These are phyloP conservation scores for Agapornis canus DNA, from an alignment of 2,797 vertebrate species.

Conservation along the genomic window DNA sequence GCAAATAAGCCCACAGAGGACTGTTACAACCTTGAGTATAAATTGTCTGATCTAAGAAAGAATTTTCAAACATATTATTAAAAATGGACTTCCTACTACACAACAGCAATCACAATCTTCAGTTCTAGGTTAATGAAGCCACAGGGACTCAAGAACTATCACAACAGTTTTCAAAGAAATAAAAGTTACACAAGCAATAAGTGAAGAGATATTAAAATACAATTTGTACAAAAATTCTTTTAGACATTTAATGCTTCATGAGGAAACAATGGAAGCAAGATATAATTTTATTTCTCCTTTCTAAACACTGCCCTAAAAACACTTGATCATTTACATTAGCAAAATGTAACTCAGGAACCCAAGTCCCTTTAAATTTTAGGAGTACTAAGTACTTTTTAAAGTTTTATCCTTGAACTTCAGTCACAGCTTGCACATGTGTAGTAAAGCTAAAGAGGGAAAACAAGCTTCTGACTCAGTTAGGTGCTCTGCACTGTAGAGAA, in stretches of 20 bases:
- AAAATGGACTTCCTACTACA: neutral
- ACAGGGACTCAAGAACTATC: neutral
- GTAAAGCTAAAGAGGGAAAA: neutral
- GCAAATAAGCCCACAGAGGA: neutral
- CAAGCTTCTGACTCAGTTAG: neutral
- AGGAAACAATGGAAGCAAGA: neutral
- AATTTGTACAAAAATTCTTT: neutral
- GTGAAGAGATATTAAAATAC: neutral
- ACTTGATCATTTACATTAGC: neutral
- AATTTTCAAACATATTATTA: neutral
- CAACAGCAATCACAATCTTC: neutral
- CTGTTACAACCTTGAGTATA: neutral
- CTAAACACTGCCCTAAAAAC: neutral
- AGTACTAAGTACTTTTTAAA: neutral
- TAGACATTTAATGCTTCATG: neutral
- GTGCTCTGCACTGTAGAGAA: accelerated
- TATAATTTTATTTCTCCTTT: neutral
- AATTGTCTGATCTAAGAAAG: neutral
- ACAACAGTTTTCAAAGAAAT: neutral
- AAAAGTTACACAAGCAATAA: neutral
- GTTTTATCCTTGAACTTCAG: neutral
- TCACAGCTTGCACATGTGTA: accelerated
- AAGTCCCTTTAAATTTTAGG: neutral
- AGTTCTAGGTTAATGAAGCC: neutral
- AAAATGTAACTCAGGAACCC: neutral